Evolutionary conservation across 1,140 invertebrate genomes (phyloP), one percentile per base, ranked within the genome.

Genomic region (Drosophila melanica): DNA sequence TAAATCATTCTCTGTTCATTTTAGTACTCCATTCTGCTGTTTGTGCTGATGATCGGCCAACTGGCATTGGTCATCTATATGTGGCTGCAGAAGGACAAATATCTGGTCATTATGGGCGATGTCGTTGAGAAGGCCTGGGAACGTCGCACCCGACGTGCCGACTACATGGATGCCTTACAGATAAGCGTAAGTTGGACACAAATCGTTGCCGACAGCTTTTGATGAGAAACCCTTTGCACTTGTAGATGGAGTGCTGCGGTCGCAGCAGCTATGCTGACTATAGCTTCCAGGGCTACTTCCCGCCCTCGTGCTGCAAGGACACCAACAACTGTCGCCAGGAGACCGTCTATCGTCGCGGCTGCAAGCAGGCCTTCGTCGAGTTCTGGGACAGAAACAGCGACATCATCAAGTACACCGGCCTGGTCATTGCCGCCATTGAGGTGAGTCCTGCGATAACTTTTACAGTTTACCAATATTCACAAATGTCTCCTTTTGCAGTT

Each of bases 391-490:
- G 16, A 92, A 91, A 92, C 80, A 93, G 93, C 59, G 93, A 94
- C 66, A 85, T 94, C 33, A 92, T 96, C 47, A 95, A 94, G 77
- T 93, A 93, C 12, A 86, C 95, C 35, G 94, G 94, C 12, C 93
- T 96, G 59, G 94, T 94, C 57, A 93, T 96, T 70, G 95, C 95
- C 50, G 95, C 92, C 75, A 92, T 95, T 77, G 95, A 96, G 93
- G 95, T 96, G 3, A 54, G 71, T 62, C 12, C 8, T 1, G 1
- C 6, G 1, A 30, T 10, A 6, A 9, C 4, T 48, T 10, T 10
- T 37, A 2, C 23, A 4, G 39, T 14, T 45, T 35, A 9, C 7
- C 35, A 64, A 23, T 47, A 10, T 27, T 27, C 23, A 0, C 5
- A 11, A 45, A 71, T 79, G 45, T 82, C 91, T 33, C 3, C 23